Conservation (phyloP, 2,888 invertebrate genomes). For the Mayetiola destructor region DNA sequence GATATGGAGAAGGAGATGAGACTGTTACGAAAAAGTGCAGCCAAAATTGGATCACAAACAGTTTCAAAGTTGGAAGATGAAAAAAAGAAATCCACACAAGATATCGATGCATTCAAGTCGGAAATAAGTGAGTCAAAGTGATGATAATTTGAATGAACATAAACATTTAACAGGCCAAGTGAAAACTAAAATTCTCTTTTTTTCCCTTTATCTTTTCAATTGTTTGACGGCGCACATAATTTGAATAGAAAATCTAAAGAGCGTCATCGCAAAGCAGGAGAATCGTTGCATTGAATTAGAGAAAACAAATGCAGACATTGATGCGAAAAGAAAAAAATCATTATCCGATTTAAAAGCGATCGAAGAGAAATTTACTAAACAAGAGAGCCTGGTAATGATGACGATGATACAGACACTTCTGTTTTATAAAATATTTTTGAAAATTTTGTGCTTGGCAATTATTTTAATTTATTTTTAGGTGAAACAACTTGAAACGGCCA, state of each 20-base stretch:
- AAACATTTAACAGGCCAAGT: neutral
- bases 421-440: neutral
- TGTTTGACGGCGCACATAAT: neutral
- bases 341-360: conserved; percentile 38
- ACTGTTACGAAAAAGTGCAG: conserved; percentile 32
- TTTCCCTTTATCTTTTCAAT: neutral
- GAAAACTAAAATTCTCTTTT: neutral
- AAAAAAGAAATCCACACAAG: conserved; percentile 45
- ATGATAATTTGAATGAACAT: neutral
- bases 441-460: neutral
- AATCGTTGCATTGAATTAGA: conserved; percentile 49
- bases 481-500: conserved; percentile 37
- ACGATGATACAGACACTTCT: conserved; percentile 1
- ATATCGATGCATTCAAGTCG: conserved; percentile 47
- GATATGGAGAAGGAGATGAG: conserved; percentile 79
- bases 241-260: conserved; percentile 24
- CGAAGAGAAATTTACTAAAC: conserved; percentile 39
- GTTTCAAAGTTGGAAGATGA: conserved; percentile 46
- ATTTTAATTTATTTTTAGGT: conserved; percentile 25
- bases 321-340: conserved; percentile 50
- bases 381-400: conserved; percentile 33
- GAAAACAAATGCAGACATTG: conserved; percentile 49
- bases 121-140: conserved; percentile 26
- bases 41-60: conserved; percentile 33
- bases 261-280: conserved; percentile 32